Evolutionary conservation across 2,113 vertebrate species (phyloP).

Genomic region (Corythoichthys haematopterus): DNA sequence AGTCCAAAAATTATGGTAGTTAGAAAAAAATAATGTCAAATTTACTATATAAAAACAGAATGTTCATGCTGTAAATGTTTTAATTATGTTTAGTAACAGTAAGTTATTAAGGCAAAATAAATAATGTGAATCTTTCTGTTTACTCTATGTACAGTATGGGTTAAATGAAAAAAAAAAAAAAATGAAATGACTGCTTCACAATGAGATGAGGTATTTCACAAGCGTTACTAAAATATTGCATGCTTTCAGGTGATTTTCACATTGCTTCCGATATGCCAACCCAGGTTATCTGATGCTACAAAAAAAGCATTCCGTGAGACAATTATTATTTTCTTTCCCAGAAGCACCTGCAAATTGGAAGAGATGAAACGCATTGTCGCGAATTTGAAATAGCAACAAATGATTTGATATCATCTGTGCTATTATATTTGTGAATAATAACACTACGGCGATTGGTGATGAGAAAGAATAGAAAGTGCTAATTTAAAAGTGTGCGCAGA

Average conservation of each 20-base stretch:
- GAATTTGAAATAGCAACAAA: not conserved
- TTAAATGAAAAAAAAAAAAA: no score
- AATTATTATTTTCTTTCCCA: not conserved
- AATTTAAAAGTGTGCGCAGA: slow-evolving; percentile 24
- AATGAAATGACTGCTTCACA: not conserved
- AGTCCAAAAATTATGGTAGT: no score
- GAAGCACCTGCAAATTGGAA: not conserved
- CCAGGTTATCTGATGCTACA: not conserved
- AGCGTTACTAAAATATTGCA: not conserved
- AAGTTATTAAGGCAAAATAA: no score
- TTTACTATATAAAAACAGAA: not conserved
- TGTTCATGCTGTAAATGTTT: not conserved
- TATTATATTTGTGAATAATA: not conserved
- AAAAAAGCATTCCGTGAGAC: not conserved
- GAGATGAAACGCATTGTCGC: not conserved
- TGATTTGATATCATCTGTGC: not conserved
- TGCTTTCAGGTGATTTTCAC: not conserved
- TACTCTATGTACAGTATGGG: no score
- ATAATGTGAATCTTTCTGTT: no score
- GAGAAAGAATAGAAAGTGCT: not conserved
- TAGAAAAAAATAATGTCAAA: no score
- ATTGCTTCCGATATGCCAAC: not conserved
- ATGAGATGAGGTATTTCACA: not conserved
- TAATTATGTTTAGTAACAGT: no score
- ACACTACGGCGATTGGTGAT: slow-evolving; percentile 3